phyloP scores from a whole-genome alignment of 2,888 invertebrate genomes.

The Spodoptera picta region DNA sequence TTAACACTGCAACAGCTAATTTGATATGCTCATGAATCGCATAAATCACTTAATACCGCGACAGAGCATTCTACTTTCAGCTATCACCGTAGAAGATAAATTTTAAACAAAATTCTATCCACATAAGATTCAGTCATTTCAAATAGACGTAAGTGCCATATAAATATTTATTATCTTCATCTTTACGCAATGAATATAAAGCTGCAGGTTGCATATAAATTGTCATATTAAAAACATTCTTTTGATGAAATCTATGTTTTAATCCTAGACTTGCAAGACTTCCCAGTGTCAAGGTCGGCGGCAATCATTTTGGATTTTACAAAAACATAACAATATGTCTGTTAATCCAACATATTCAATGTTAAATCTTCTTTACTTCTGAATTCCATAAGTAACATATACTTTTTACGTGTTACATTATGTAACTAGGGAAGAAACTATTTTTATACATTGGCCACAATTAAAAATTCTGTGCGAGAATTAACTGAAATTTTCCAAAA shows the following conservation, averaged over 20 bases:
- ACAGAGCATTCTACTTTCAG: not conserved
- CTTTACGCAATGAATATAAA: conserved; percentile 31
- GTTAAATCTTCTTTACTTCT: too few relatives aligned
- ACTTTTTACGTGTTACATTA: too few relatives aligned
- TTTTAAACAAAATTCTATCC: conserved; percentile 1
- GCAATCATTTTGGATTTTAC: not conserved
- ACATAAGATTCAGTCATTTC: not conserved
- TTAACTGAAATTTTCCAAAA: too few relatives aligned
- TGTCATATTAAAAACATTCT: conserved; percentile 19
- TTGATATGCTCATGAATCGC: too few relatives aligned
- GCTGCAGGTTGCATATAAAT: conserved; percentile 31
- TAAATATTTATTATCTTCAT: conserved; percentile 36
- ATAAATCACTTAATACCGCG: too few relatives aligned
- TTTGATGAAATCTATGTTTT: conserved; percentile 32
- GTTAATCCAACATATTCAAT: too few relatives aligned
- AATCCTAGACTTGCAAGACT: conserved; percentile 12
- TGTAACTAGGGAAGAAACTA: too few relatives aligned
- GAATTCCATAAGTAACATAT: too few relatives aligned
- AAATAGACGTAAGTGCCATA: conserved; percentile 8
- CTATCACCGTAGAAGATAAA: not conserved
- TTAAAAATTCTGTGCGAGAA: too few relatives aligned
- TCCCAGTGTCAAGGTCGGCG: conserved; percentile 35
- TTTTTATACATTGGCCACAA: too few relatives aligned
- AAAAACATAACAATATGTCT: too few relatives aligned
- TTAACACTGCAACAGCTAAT: too few relatives aligned